Conservation (phyloP, 2,113 vertebrate genomes). For the zebrafish (Danio rerio) region DNA sequence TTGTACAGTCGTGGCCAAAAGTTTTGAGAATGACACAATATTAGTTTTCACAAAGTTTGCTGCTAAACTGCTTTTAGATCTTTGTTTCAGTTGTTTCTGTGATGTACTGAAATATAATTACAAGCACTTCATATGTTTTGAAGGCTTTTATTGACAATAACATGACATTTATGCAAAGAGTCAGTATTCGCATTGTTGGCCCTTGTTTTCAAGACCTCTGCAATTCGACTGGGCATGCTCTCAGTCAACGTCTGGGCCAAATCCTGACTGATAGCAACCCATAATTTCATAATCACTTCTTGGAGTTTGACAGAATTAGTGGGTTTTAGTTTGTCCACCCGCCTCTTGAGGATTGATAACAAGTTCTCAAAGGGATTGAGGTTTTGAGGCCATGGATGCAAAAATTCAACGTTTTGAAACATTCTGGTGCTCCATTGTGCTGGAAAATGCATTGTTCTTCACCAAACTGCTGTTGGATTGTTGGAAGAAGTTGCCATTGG, state of each 20-base stretch:
- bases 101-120: too few relatives aligned
- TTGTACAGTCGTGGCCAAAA: too few relatives aligned
- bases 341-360: neutral
- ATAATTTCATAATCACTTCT: neutral
- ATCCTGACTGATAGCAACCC: constrained; percentile 21
- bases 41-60: too few relatives aligned
- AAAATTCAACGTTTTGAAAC: neutral
- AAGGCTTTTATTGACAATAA: neutral
- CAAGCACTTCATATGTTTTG: too few relatives aligned
- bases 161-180: neutral
- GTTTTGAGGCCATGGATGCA: neutral
- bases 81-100: too few relatives aligned
- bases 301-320: constrained; percentile 9
- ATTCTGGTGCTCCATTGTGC: constrained; percentile 1
- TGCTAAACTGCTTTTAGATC: too few relatives aligned
- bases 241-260: neutral
- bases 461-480: neutral
- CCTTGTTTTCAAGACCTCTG: constrained; percentile 31
- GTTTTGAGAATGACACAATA: too few relatives aligned
- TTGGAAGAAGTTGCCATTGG: constrained; percentile 2
- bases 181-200: constrained; percentile 9
- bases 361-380: neutral
- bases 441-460: neutral
- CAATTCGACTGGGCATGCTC: neutral
- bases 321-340: constrained; percentile 7